phyloP scores from a whole-genome alignment of 1,140 invertebrate species.

The Tetraneura akinire region DNA sequence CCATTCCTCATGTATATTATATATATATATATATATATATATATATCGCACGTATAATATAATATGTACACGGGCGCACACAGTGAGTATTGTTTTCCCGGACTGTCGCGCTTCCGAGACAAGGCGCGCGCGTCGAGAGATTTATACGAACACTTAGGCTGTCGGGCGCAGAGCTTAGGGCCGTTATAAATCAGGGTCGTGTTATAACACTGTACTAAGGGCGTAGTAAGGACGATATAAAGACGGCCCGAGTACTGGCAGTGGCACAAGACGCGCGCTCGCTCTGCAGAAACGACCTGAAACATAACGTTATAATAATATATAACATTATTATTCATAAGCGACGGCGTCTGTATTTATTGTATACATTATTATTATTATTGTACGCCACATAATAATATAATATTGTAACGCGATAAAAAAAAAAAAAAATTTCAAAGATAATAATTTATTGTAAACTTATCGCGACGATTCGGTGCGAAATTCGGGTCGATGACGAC shows the following conservation, averaged over 20 bases:
- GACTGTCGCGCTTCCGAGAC: slow-evolving; percentile 48
- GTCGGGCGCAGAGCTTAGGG: slow-evolving; percentile 38
- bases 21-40: no score
- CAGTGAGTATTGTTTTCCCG: slow-evolving; percentile 48
- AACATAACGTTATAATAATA: neutral
- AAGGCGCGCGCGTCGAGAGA: slow-evolving; percentile 32
- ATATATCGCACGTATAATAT: no score
- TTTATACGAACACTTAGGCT: slow-evolving; percentile 48
- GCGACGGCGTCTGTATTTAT: neutral
- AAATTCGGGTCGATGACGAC: no score
- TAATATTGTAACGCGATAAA: no score
- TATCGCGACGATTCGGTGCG: no score
- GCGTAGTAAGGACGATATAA: neutral
- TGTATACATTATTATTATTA: neutral
- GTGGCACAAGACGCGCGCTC: neutral
- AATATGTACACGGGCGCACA: no score
- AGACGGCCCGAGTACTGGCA: neutral
- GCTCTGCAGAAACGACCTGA: neutral
- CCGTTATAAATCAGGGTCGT: slow-evolving; percentile 42
- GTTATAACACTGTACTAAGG: slow-evolving; percentile 2
- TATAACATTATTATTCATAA: slow-evolving; percentile 21
- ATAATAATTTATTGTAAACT: no score
- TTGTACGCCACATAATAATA: no score
- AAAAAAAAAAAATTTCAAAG: no score
- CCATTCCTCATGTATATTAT: no score